Evolutionary conservation across 1,140 invertebrate species (phyloP), one percentile per base, ranked within the genome.

Genomic region (Apocrypta bakeri): DNA sequence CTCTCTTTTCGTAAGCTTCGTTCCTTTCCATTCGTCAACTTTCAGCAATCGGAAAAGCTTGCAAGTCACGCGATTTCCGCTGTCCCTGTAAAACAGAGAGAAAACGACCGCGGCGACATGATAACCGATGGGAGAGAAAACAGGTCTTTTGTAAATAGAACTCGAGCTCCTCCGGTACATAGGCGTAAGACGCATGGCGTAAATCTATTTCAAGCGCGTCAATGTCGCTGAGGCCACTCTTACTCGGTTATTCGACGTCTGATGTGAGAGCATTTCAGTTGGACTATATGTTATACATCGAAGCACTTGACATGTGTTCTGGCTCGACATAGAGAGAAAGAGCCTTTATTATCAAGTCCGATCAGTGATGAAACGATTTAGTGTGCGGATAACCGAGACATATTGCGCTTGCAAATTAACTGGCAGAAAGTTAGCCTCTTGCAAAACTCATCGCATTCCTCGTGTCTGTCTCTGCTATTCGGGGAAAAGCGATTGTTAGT

Each of bases 401-500:
- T n/a, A n/a, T n/a, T n/a, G n/a, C n/a, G n/a, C 17, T 56, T 7
- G 21, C 17, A 21, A 21, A 56, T 56, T 56, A 56, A 56, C 48
- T 56, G 21, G 17, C 48, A 56, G 48, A 56, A 17, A 17, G 2
- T 56, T 56, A 4, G 48, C 48, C 2, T 12, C 42, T 56, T 56
- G 17, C 48, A 21, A 21, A 56, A 56, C 48, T 56, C 48, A 56
- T 56, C 48, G 48, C 48, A 56, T 56, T 56, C 48, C 48, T 56
- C 21, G 21, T 21, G 48, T 48, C 42, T 48, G 42, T 48, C 11
- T 48, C 48, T 56, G 48, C 48, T 56, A 56, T 56, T 56, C 21
- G 48, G 48, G 48, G 48, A 56, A n/a, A 56, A 56, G 48, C 48
- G 48, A 56, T 56, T 56, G 48, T 56, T 56, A 56, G 48, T n/a